Percentiles rank a stretch among this genome's conserved stretches.
Evolutionary conservation across 2,888 invertebrate species (phyloP).

Genomic region (Eurytoma californica): DNA sequence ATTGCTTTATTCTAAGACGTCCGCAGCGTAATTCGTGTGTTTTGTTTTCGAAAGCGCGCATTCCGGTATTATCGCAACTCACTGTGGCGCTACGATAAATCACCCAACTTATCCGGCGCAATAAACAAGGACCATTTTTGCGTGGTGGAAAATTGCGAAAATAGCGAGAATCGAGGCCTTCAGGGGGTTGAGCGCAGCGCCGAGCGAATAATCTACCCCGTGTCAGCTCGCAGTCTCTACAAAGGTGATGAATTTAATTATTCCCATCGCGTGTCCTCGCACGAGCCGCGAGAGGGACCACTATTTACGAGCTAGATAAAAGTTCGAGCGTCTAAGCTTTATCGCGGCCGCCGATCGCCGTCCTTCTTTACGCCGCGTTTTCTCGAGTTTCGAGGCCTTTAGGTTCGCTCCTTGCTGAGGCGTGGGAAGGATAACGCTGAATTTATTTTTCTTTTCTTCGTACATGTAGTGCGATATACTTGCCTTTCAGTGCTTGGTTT

Average conservation of each 20-base stretch:
- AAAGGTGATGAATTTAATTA: constrained; percentile 58
- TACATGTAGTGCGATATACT: too few relatives aligned
- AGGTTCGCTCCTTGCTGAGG: not conserved
- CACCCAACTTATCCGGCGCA: constrained; percentile 50
- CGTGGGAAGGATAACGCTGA: constrained; percentile 47
- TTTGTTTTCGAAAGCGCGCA: not conserved
- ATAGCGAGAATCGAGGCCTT: constrained; percentile 26
- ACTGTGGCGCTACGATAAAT: constrained; percentile 46
- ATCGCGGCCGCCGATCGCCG: constrained; percentile 51
- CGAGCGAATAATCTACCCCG: constrained; percentile 18
- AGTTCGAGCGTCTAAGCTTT: constrained; percentile 58
- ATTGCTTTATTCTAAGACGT: constrained; percentile 54
- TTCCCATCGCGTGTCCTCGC: constrained; percentile 55
- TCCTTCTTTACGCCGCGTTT: constrained; percentile 30
- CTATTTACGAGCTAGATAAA: constrained; percentile 58
- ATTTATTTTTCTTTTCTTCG: constrained; percentile 35
- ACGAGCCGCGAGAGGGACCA: constrained; percentile 16
- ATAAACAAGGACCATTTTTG: constrained; percentile 54
- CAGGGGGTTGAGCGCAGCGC: not conserved
- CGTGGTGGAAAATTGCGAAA: constrained; percentile 52
- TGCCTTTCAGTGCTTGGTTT: too few relatives aligned
- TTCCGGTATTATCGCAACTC: constrained; percentile 48
- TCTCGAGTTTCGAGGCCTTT: too few relatives aligned
- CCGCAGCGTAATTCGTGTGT: constrained; percentile 18
- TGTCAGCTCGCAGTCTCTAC: constrained; percentile 23